Evolutionary conservation across 2,113 vertebrate genomes (phyloP), one percentile per base, ranked within the genome.

Genomic region (Holacanthus passer): DNA sequence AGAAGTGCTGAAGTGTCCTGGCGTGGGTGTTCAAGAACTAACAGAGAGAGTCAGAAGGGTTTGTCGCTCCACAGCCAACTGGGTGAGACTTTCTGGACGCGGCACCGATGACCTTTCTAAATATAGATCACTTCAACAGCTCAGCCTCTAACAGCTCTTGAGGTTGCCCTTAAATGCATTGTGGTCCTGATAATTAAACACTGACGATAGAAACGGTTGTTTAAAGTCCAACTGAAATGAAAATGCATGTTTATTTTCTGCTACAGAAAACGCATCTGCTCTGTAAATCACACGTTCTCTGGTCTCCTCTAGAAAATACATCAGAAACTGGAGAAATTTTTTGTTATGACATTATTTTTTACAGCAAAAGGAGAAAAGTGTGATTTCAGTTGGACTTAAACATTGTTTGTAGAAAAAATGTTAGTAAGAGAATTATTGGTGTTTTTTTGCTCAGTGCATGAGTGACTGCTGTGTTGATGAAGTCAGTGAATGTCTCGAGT

Each of bases 21-120:
- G 89, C 86, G 86, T 87, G 88, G 67, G 32, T 55, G 77, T 77
- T 31, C 22, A 43, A 55, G 24, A 43, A 74, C 83, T 89, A 91
- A 92, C 87, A 43, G 76, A 41, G 67, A 10, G 56, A 16, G 45
- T 69, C 27, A 8, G 47, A 16, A 58, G 71, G 76, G 60, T 56
- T 27, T n/a, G 50, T 50, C 14, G 2, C 58, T n/a, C 29, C 29
- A 37, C 53, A 3, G 65, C 75, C 77, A 81, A 62, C 52, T 69
- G 60, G 48, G 84, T 63, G 79, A 80, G 72, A 78, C 56, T 29
- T 58, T 71, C 5, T 77, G 77, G 22, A 43, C 59, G 45, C 58
- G 5, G 45, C 71, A 56, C 41, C 32, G 70, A 14, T 32, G 71
- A 71, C 82, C 29, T 53, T 43, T 73, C 82, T 87, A 88, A 89